Evolutionary conservation across 2,113 vertebrate species (phyloP).

Genomic region (Castor canadensis): DNA sequence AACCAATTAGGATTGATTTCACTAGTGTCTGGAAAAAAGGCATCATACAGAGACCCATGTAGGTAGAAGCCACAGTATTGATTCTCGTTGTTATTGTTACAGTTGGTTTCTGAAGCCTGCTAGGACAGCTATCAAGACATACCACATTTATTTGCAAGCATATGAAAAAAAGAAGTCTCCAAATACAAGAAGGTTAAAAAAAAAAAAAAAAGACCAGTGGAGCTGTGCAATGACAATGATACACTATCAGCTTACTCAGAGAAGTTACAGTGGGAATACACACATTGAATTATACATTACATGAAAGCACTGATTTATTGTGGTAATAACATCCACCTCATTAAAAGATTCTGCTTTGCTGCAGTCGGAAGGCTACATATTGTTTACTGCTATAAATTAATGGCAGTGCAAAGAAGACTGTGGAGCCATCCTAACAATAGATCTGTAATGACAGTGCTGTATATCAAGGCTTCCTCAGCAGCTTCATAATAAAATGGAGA

Average conservation of each 20-base stretch:
- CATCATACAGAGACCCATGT: conserved; percentile 86
- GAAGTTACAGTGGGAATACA: conserved; percentile 98
- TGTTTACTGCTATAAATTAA: conserved; percentile 99
- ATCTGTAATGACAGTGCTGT: conserved; percentile 93
- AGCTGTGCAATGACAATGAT: conserved; percentile 94
- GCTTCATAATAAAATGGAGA: conserved; percentile 91
- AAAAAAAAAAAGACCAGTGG: conserved; percentile 62
- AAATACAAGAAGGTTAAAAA: conserved; percentile 85
- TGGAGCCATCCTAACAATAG: conserved; percentile 91
- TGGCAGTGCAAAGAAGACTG: conserved; percentile 89
- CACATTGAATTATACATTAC: conserved; percentile 99
- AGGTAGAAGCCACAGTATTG: conserved; percentile 89
- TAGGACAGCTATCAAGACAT: conserved; percentile 84
- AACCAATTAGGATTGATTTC: conserved; percentile 94
- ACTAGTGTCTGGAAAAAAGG: conserved; percentile 88
- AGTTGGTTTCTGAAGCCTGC: conserved; percentile 84
- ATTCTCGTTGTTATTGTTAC: conserved; percentile 90
- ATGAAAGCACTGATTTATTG: conserved; percentile 99
- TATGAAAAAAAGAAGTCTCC: conserved; percentile 84
- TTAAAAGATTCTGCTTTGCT: conserved; percentile 96
- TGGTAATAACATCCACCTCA: conserved; percentile 99
- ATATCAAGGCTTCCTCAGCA: conserved; percentile 92
- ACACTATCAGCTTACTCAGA: conserved; percentile 96
- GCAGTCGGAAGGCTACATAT: conserved; percentile 90
- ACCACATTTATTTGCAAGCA: conserved; percentile 87